A percentile compares a stretch with the other conserved stretches of the same genome.
Evolutionary conservation across 2,113 vertebrate genomes (phyloP).

Genomic region (Phasianus colchicus): DNA sequence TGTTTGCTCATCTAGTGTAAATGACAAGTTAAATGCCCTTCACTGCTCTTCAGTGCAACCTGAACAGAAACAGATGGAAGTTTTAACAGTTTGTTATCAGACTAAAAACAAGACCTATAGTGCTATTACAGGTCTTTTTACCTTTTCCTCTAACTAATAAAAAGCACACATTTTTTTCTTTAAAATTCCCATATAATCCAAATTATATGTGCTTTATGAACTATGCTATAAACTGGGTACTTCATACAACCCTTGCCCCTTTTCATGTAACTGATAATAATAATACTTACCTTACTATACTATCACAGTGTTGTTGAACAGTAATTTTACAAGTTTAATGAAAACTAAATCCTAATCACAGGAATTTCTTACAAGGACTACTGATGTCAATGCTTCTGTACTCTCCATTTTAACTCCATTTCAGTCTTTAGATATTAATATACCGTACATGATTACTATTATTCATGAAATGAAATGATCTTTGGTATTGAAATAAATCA

Average conservation of each 20-base stretch:
- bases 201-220: neutral
- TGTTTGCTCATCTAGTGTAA: neutral
- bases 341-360: neutral
- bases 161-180: neutral
- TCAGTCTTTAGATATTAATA: slow-evolving; percentile 16
- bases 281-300: neutral
- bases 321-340: neutral
- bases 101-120: neutral
- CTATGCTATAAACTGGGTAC: neutral
- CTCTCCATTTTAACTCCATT: neutral
- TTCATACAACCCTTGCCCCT: neutral
- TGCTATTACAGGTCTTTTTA: neutral
- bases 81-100: neutral
- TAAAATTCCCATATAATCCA: neutral
- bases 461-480: neutral
- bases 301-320: neutral
- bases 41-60: neutral
- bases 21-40: neutral
- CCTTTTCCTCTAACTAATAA: neutral
- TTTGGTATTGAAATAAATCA: neutral
- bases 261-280: neutral
- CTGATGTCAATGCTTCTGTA: neutral
- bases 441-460: neutral
- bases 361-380: neutral
- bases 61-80: neutral